These are phyloP conservation scores for Rhogogaster chlorosoma DNA, from an alignment of 2,888 invertebrate species.

Conservation along the genomic window DNA sequence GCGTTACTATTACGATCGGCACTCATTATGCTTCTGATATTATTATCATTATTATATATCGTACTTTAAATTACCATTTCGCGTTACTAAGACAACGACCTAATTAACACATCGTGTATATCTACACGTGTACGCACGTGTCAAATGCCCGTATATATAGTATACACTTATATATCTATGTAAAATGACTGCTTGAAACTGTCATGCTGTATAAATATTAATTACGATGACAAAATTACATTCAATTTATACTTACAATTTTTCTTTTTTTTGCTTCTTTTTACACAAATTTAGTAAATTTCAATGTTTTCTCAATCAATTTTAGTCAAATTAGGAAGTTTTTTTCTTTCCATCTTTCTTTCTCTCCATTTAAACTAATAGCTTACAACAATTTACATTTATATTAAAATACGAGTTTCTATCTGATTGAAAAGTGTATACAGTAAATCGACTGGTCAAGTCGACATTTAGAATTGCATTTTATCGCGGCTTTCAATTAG, in stretches of 20 bases:
- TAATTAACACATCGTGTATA: background rate
- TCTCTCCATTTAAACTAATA: background rate
- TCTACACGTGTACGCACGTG: background rate
- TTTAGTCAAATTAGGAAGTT: background rate
- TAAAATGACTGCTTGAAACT: background rate
- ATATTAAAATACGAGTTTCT: background rate
- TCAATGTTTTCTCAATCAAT: background rate
- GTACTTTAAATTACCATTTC: background rate
- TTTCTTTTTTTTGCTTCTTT: no score
- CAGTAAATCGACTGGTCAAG: background rate
- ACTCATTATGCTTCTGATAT: conserved; percentile 17
- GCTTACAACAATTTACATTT: background rate
- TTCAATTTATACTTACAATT: no score
- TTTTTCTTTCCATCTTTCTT: background rate
- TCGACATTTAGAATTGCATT: background rate
- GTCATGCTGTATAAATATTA: background rate
- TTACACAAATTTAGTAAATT: background rate
- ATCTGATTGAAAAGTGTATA: no score
- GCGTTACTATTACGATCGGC: conserved; percentile 39
- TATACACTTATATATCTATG: background rate
- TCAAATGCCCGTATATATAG: background rate
- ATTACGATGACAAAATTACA: no score
- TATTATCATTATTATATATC: background rate
- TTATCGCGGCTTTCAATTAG: background rate
- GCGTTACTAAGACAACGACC: background rate